Conservation (phyloP, 2,888 invertebrate genomes). For the Synergus japonicus region DNA sequence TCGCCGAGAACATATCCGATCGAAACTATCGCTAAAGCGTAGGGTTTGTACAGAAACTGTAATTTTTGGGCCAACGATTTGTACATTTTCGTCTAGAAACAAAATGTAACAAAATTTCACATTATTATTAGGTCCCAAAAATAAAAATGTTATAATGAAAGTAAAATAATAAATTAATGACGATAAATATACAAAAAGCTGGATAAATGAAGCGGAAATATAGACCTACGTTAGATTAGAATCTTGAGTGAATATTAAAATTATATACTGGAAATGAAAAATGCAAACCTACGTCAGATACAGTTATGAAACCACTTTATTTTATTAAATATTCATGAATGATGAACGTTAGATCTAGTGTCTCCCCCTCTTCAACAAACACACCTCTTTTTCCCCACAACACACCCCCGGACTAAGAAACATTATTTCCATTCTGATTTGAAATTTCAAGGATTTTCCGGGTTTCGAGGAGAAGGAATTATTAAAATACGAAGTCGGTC, state of each 20-base stretch:
- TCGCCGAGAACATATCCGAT: constrained; percentile 92
- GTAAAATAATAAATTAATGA: background rate
- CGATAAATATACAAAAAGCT: background rate
- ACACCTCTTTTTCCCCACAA: constrained; percentile 22
- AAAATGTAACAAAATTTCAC: constrained; percentile 19
- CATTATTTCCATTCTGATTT: constrained; percentile 16
- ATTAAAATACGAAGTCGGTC: constrained; percentile 23
- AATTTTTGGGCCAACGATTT: constrained; percentile 80
- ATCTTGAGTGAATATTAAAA: background rate
- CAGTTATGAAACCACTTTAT: constrained; percentile 43
- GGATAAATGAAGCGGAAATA: background rate
- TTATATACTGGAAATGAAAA: constrained; percentile 2
- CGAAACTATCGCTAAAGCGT: constrained; percentile 88
- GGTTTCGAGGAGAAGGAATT: background rate
- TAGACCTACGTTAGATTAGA: constrained; percentile 7
- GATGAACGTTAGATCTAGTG: background rate
- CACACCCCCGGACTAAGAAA: constrained; percentile 24
- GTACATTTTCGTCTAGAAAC: constrained; percentile 71
- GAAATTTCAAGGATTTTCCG: constrained; percentile 30
- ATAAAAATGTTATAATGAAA: constrained; percentile 36
- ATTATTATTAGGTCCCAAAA: constrained; percentile 25
- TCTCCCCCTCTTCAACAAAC: constrained; percentile 1
- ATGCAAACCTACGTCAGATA: background rate
- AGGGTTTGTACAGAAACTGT: constrained; percentile 86
- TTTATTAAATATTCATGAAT: constrained; percentile 51